These are phyloP conservation scores for Desmophyllum pertusum DNA, from an alignment of 92 coral and sea anemone genomes.

Conservation along the genomic window DNA sequence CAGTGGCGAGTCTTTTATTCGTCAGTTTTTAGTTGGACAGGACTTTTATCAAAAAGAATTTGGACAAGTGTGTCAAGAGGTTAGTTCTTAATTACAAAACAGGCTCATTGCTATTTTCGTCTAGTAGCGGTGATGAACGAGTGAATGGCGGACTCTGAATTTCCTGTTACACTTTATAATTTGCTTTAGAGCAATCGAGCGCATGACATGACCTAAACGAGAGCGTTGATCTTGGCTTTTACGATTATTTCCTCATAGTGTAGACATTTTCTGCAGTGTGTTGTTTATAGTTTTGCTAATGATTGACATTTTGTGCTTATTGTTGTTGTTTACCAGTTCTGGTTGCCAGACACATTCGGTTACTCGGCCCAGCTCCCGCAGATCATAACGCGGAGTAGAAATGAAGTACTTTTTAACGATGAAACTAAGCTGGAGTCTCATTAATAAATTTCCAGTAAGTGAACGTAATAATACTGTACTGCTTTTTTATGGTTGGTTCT, in stretches of 20 bases:
- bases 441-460: constrained; percentile 95
- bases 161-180: no score
- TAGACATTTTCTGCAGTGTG: background rate
- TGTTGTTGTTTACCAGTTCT: constrained; percentile 64
- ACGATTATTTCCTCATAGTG: background rate
- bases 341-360: constrained; percentile 99
- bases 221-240: no score
- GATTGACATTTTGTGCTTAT: background rate
- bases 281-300: background rate
- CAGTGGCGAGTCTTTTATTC: constrained; percentile 94
- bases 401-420: constrained; percentile 93
- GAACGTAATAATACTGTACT: background rate
- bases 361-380: constrained; percentile 98
- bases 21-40: constrained; percentile 97
- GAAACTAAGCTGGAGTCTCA: constrained; percentile 96
- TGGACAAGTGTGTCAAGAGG: constrained; percentile 90
- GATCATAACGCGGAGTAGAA: constrained; percentile 88
- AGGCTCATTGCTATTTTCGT: background rate
- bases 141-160: no score
- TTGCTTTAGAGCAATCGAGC: no score
- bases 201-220: no score
- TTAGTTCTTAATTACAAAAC: constrained; percentile 9
- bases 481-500: background rate
- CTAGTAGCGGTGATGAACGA: background rate
- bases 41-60: constrained; percentile 82